A percentile compares a stretch with the other conserved stretches of the same genome.
Conservation (phyloP, 2,113 vertebrate genomes). For the Anolis sagrei region DNA sequence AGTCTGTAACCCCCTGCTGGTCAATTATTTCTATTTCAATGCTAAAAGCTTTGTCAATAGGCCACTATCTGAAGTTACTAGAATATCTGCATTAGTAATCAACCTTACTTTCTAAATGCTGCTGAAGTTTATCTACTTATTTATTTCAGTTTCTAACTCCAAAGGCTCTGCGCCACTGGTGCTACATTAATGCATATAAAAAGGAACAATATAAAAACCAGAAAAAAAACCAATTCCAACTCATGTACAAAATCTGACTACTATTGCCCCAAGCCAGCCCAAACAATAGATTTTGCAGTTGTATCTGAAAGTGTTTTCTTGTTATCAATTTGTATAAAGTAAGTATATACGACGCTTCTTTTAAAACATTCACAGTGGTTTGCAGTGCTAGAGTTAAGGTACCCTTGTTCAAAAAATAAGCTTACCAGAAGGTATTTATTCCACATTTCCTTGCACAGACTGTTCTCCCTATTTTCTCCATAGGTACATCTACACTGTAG, state of each 20-base stretch:
- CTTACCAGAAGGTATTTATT: not conserved
- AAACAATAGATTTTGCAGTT: not conserved
- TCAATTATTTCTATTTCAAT: slow-evolving; percentile 38
- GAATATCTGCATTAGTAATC: slow-evolving; percentile 20
- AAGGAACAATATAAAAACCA: not conserved
- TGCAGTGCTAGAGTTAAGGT: not conserved
- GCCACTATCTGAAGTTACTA: slow-evolving; percentile 28
- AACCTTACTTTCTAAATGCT: not conserved
- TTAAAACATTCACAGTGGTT: not conserved
- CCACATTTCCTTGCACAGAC: no score
- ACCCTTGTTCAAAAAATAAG: not conserved
- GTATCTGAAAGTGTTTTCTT: not conserved
- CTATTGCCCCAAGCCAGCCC: not conserved
- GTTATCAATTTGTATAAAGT: not conserved
- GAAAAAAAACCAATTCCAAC: not conserved
- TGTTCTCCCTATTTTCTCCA: no score
- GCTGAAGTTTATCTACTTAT: not conserved
- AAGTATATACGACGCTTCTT: not conserved
- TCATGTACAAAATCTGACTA: not conserved
- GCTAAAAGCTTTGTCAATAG: slow-evolving; percentile 34
- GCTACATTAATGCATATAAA: not conserved
- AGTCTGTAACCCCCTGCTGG: slow-evolving; percentile 19
- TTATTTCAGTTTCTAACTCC: slow-evolving; percentile 2
- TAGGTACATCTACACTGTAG: no score
- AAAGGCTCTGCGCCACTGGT: not conserved